Evolutionary conservation across 2,888 invertebrate species (phyloP).

Genomic region (Meloe dianella): DNA sequence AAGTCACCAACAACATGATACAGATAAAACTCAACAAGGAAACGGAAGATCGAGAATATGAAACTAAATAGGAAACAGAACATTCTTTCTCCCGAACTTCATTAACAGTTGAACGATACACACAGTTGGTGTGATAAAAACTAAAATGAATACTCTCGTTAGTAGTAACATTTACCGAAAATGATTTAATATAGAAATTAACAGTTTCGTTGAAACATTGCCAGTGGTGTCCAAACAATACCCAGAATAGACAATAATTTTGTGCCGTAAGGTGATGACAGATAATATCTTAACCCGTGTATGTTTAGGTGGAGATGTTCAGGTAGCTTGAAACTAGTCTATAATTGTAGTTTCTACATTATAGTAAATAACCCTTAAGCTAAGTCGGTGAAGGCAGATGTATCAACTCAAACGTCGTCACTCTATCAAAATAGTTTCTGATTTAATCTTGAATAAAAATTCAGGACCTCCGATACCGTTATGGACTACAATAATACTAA

Average conservation of each 20-base stretch:
- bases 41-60: conserved; percentile 33
- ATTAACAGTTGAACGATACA: conserved; percentile 39
- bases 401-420: background rate
- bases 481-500: background rate
- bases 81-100: conserved; percentile 36
- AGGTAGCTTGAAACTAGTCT: conserved; percentile 25
- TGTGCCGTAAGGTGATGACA: conserved; percentile 29
- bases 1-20: conserved; percentile 44
- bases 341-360: conserved; percentile 11
- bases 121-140: conserved; percentile 34
- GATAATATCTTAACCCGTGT: conserved; percentile 30
- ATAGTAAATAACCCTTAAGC: conserved; percentile 13
- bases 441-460: conserved; percentile 13
- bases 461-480: background rate
- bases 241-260: conserved; percentile 21
- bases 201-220: background rate
- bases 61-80: conserved; percentile 34
- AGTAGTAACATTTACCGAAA: background rate
- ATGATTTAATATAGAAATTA: background rate
- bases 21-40: conserved; percentile 36
- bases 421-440: conserved; percentile 6
- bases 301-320: conserved; percentile 16
- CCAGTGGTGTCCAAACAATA: background rate
- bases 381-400: background rate
- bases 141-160: conserved; percentile 26